These are phyloP conservation scores for Cyprinodon variegatus DNA, from an alignment of 2,113 vertebrate species.

Conservation along the genomic window DNA sequence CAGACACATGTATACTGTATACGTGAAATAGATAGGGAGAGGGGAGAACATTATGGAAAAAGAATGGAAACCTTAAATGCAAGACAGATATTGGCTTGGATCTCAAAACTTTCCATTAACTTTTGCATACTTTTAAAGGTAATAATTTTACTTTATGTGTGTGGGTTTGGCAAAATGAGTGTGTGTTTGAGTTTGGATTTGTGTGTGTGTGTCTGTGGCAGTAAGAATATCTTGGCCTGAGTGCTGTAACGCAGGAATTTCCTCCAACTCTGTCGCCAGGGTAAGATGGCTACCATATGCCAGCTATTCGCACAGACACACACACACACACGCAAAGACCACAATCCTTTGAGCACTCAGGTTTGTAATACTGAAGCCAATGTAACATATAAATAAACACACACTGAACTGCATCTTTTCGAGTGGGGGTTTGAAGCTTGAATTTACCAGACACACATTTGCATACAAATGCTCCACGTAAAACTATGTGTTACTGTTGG, in stretches of 20 bases:
- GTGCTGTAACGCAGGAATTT: slow-evolving; percentile 68
- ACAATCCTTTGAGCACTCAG: slow-evolving; percentile 36
- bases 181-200: slow-evolving; percentile 27
- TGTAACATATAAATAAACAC: slow-evolving; percentile 57
- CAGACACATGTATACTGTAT: background rate
- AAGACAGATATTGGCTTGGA: slow-evolving; percentile 24
- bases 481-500: slow-evolving; percentile 13
- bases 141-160: slow-evolving; percentile 37
- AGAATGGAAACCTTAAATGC: slow-evolving; percentile 19
- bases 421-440: slow-evolving; percentile 11
- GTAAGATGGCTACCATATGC: slow-evolving; percentile 77
- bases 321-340: slow-evolving; percentile 50
- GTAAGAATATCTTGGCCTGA: slow-evolving; percentile 58
- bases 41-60: slow-evolving; percentile 4
- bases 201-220: slow-evolving; percentile 19
- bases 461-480: background rate
- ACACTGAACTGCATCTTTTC: slow-evolving; percentile 43
- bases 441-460: slow-evolving; percentile 22
- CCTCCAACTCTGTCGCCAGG: slow-evolving; percentile 66
- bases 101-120: slow-evolving; percentile 42
- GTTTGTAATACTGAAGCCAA: slow-evolving; percentile 55
- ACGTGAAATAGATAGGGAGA: background rate
- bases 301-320: slow-evolving; percentile 64
- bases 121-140: slow-evolving; percentile 35
- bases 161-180: slow-evolving; percentile 29